Evolutionary conservation across 2,113 vertebrate genomes (phyloP), one percentile per base, ranked within the genome.

Genomic region (Potamarius usumacintae): DNA sequence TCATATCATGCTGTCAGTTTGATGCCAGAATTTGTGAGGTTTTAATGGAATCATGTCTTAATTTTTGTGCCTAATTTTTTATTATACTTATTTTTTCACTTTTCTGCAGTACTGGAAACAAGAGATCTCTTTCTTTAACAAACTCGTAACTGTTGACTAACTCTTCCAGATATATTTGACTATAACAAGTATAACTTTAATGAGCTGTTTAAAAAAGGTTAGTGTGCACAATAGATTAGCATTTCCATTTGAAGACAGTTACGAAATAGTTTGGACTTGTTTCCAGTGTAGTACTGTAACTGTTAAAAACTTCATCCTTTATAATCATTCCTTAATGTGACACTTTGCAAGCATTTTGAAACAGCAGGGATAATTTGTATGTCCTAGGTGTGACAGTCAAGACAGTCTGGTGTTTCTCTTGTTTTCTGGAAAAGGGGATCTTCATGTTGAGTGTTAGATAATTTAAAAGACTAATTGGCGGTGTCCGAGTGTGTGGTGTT

Each of bases 1-100:
- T 55, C 71, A 71, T 81, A 81, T 78, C 25, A 18, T 87, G 82
- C 48, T 87, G 58, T 83, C 78, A 65, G 84, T 87, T 50, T 83
- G 50, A 67, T 83, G 86, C 83, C 69, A 76, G 30, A 82, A 25
- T 77, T 89, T 48, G 17, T 57, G 65, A 67, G 82, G 69, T 63
- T 63, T 88, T 86, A 85, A n/a, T 74, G 12, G 15, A 63, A 65
- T 84, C 88, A 63, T 76, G 58, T 86, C 30, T 83, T 79, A 48
- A 27, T 72, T 60, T 81, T 48, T 17, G 69, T 89, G 87, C 84
- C 71, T 89, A 63, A 71, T 62, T 83, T 57, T 71, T 25, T 5
- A 48, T 82, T 83, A 72, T 78, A 60, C 81, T 53, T 12, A 67
- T 58, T 87, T 77, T 42, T 42, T 42, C 42, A 42, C 42, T 42